A percentile compares a stretch with the other conserved stretches of the same genome.
Evolutionary conservation across 2,797 vertebrate species (phyloP).

Genomic region (Rhincodon typus): DNA sequence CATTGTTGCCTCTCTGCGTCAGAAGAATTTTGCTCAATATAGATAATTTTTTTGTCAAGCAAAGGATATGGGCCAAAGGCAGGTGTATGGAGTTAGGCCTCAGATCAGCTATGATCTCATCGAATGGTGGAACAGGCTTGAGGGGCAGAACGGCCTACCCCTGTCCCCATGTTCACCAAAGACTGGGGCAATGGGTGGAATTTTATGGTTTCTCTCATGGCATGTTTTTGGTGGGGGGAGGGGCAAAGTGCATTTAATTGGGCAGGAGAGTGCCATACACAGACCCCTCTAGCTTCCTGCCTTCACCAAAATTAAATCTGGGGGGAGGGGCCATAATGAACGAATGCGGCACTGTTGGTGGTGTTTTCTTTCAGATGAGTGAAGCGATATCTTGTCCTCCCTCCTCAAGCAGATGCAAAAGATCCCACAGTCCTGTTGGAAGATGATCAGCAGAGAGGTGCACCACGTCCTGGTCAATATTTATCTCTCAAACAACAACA

Average conservation of each 20-base stretch:
- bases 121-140: no score
- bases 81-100: no score
- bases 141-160: no score
- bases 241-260: no score
- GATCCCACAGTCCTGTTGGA: neutral
- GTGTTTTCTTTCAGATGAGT: neutral
- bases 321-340: neutral
- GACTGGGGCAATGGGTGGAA: neutral
- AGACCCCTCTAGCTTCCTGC: no score
- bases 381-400: neutral
- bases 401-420: neutral
- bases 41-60: no score
- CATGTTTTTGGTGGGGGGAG: no score
- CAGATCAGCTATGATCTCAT: no score
- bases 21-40: neutral
- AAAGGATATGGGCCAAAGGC: no score
- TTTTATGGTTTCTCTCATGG: no score
- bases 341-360: neutral
- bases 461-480: neutral
- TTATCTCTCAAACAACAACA: neutral
- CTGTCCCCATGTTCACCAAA: neutral
- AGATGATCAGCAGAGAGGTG: neutral
- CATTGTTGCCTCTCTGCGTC: neutral
- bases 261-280: no score
- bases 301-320: no score